phyloP scores from a whole-genome alignment of 2,888 invertebrate species.

The Neocrepidodera transversa region DNA sequence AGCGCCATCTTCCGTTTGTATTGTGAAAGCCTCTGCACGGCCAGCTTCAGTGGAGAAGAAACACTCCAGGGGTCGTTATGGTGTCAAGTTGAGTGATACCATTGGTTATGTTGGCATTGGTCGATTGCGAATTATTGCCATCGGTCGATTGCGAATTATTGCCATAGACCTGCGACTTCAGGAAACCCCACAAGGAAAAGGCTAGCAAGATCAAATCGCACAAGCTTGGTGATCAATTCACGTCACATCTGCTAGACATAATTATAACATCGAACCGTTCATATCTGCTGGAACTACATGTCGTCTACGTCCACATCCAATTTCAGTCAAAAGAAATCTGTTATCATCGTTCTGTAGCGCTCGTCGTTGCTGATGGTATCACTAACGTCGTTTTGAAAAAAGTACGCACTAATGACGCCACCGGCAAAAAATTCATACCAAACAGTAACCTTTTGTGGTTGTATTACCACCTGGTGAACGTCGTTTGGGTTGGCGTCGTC shows the following conservation, averaged over 20 bases:
- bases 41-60: too few species aligned
- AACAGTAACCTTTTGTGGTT: slow-evolving; percentile 29
- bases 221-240: slow-evolving; percentile 19
- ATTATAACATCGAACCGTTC: too few species aligned
- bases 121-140: neutral
- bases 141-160: slow-evolving; percentile 41
- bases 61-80: too few species aligned
- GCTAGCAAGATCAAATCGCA: slow-evolving; percentile 20
- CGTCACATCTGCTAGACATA: slow-evolving; percentile 4
- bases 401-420: slow-evolving; percentile 19
- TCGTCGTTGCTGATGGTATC: slow-evolving; percentile 21
- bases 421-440: slow-evolving; percentile 28
- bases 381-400: slow-evolving; percentile 1
- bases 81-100: too few species aligned
- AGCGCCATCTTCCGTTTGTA: too few species aligned
- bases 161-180: slow-evolving; percentile 40
- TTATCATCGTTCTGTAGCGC: neutral
- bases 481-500: slow-evolving; percentile 25
- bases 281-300: slow-evolving; percentile 16
- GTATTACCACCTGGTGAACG: slow-evolving; percentile 18
- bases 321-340: slow-evolving; percentile 4
- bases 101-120: neutral
- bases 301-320: slow-evolving; percentile 6
- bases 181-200: slow-evolving; percentile 13
- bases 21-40: too few species aligned